Percentiles rank a stretch among this genome's conserved stretches.
These are phyloP conservation scores for Crenuchus spilurus DNA, from an alignment of 2,797 vertebrate genomes.

Conservation along the genomic window DNA sequence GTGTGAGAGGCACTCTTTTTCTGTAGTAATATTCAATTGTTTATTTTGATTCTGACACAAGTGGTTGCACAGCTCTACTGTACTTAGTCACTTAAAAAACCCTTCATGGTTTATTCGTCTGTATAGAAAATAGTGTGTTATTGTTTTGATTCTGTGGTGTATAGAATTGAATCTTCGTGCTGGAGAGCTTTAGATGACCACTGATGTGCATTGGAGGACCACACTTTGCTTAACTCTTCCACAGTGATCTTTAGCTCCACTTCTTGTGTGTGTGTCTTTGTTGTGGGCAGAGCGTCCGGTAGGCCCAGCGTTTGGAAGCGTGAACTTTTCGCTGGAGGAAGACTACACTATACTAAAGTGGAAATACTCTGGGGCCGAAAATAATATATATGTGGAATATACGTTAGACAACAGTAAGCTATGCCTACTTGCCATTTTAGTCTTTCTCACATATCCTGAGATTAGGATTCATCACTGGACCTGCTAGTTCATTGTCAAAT, in stretches of 20 bases:
- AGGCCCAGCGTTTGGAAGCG: slow-evolving; percentile 84
- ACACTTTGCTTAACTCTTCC: not conserved
- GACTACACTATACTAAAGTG: slow-evolving; percentile 90
- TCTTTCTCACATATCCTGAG: not conserved
- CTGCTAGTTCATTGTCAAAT: no score
- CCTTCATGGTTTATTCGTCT: no score
- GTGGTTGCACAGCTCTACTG: not conserved
- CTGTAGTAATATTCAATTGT: not conserved
- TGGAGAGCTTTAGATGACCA: not conserved
- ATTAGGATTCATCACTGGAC: not conserved
- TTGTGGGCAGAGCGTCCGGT: slow-evolving; percentile 81
- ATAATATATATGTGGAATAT: slow-evolving; percentile 95
- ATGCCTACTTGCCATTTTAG: slow-evolving; percentile 53
- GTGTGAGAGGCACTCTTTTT: no score
- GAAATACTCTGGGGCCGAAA: slow-evolving; percentile 92
- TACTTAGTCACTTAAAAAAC: not conserved
- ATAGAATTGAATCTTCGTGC: not conserved
- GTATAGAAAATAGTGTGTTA: no score
- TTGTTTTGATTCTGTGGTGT: not conserved
- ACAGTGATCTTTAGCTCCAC: slow-evolving; percentile 35
- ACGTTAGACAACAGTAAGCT: slow-evolving; percentile 95
- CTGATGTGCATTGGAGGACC: not conserved
- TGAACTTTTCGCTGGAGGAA: slow-evolving; percentile 86
- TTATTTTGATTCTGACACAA: not conserved
- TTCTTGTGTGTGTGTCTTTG: slow-evolving; percentile 30